Evolutionary conservation across 2,797 vertebrate species (phyloP).

Genomic region (Cirrhinus mrigala): DNA sequence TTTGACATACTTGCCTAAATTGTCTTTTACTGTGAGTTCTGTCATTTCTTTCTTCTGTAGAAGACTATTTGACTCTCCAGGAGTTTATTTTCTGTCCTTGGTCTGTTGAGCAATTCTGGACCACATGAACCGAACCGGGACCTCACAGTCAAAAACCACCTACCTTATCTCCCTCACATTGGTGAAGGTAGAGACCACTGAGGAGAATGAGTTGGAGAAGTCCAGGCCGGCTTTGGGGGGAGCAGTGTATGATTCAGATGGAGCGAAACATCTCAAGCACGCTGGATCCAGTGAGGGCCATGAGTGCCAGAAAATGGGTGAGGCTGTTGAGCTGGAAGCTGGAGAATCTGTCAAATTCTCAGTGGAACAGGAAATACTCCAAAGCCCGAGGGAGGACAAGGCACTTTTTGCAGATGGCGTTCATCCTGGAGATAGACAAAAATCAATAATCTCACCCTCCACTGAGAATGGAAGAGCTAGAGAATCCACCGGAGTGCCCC

Average conservation of each 20-base stretch:
- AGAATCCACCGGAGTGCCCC: conserved; percentile 59
- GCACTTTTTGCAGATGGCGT: conserved; percentile 57
- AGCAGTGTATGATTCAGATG: conserved; percentile 63
- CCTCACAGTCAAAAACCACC: conserved; percentile 93
- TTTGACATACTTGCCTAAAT: conserved; percentile 22
- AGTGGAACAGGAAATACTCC: conserved; percentile 62
- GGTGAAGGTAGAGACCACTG: conserved; percentile 93
- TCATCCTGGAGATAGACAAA: conserved; percentile 61
- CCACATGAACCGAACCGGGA: conserved; percentile 89
- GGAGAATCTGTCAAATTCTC: conserved; percentile 57
- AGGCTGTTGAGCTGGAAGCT: conserved; percentile 63
- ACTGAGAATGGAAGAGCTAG: conserved; percentile 56
- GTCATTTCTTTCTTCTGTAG: conserved; percentile 21
- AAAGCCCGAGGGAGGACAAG: conserved; percentile 63
- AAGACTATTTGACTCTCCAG: conserved; percentile 31
- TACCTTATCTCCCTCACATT: conserved; percentile 98
- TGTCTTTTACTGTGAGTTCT: not conserved
- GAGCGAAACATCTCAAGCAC: conserved; percentile 26
- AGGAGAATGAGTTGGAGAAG: conserved; percentile 77
- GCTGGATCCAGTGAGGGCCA: conserved; percentile 44
- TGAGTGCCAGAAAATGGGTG: conserved; percentile 58
- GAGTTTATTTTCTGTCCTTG: conserved; percentile 54
- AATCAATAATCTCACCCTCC: conserved; percentile 65
- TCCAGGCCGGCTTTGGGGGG: conserved; percentile 67
- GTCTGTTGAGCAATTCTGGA: conserved; percentile 76